A percentile compares a stretch with the other conserved stretches of the same genome.
These are phyloP conservation scores for Cercopithecus mitis DNA, from an alignment of 2,797 vertebrate species.

Conservation along the genomic window DNA sequence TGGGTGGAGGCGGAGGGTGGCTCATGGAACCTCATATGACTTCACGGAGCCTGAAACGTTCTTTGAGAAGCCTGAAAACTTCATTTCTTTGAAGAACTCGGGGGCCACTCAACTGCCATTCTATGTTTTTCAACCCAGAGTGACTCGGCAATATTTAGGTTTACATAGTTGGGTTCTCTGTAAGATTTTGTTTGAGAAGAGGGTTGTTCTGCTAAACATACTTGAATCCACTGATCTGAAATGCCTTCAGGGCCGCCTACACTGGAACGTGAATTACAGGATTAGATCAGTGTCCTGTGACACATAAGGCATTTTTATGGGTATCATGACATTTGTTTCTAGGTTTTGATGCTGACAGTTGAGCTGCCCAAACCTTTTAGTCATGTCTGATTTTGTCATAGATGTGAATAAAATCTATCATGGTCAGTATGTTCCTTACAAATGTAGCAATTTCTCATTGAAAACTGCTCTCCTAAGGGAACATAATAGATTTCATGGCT, in stretches of 20 bases:
- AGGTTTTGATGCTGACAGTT: conserved; percentile 9
- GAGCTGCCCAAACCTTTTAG: conserved; percentile 36
- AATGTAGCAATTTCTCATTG: conserved; percentile 60
- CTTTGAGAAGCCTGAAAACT: background rate
- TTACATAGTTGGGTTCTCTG: background rate
- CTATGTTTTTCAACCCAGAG: background rate
- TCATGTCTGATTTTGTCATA: conserved; percentile 56
- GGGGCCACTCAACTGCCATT: background rate
- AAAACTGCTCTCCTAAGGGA: conserved; percentile 46
- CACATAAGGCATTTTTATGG: background rate
- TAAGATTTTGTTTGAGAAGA: conserved; percentile 45
- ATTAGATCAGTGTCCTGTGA: background rate
- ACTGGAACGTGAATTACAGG: background rate
- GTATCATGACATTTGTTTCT: background rate
- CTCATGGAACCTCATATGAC: background rate
- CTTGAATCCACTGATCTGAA: background rate
- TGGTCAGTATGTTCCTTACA: conserved; percentile 65
- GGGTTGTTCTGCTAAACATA: background rate
- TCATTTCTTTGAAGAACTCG: background rate
- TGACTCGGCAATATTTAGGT: background rate
- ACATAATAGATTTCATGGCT: conserved; percentile 65
- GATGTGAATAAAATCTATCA: conserved; percentile 50
- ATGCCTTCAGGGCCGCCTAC: background rate
- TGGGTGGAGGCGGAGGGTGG: no score
- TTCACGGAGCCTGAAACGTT: background rate